phyloP scores from a whole-genome alignment of 2,797 vertebrate genomes.

The Cephalopachus bancanus region DNA sequence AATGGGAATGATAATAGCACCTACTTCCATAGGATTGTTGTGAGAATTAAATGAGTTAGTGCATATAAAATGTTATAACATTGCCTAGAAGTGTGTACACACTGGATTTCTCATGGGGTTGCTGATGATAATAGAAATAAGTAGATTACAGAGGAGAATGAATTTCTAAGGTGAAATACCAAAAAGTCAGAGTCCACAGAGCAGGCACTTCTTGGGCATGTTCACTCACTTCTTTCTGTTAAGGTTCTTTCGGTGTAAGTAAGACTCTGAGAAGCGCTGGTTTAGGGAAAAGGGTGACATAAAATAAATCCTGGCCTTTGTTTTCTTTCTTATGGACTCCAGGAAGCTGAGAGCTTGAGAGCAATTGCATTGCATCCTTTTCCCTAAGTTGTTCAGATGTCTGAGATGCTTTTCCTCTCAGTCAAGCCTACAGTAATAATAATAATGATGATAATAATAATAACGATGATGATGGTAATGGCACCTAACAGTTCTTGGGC shows the following conservation, averaged over 20 bases:
- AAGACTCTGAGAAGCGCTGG: background rate
- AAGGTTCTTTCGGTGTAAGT: background rate
- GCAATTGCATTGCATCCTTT: background rate
- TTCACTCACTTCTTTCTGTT: background rate
- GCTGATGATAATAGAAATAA: background rate
- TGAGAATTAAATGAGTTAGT: background rate
- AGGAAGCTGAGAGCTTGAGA: background rate
- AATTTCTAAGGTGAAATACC: conserved; percentile 25
- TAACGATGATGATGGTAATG: background rate
- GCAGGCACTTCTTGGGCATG: background rate
- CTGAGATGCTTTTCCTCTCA: background rate
- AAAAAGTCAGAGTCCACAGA: background rate
- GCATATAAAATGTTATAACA: background rate
- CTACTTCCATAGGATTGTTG: background rate
- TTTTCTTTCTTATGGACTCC: background rate
- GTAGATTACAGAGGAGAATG: background rate
- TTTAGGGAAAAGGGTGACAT: background rate
- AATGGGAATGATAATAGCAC: background rate
- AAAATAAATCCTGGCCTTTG: background rate
- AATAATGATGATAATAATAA: background rate
- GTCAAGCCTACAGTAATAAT: background rate
- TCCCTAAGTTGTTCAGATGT: background rate
- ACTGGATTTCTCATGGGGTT: background rate
- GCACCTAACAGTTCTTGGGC: background rate
- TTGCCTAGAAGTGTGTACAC: background rate